These are phyloP conservation scores for Oreotragus oreotragus DNA, from an alignment of 2,113 vertebrate species.

Conservation along the genomic window DNA sequence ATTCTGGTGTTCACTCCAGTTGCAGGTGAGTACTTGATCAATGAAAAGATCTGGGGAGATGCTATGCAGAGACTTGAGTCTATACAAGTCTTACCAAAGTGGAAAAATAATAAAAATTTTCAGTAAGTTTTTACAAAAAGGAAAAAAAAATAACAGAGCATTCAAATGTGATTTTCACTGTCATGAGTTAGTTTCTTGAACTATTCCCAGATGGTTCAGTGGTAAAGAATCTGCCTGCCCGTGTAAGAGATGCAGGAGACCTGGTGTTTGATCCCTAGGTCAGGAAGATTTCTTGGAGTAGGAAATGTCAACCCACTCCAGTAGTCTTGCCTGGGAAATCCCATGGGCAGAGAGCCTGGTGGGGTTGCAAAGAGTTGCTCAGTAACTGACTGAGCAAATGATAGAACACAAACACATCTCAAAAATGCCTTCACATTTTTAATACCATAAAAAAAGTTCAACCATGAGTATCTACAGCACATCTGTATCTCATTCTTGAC, in stretches of 20 bases:
- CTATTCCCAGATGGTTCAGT: not conserved
- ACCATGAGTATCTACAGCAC: too few relatives aligned
- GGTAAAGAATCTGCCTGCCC: not conserved
- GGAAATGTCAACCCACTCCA: not conserved
- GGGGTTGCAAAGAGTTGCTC: not conserved
- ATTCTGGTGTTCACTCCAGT: not conserved
- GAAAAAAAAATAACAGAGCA: not conserved
- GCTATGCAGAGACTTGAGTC: rapidly evolving
- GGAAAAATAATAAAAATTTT: not conserved
- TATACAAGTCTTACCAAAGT: not conserved
- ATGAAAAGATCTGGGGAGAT: not conserved
- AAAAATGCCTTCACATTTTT: too few relatives aligned
- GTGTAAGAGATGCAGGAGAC: not conserved
- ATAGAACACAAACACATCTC: too few relatives aligned
- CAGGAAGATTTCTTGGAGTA: not conserved
- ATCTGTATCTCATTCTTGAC: too few relatives aligned
- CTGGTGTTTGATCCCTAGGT: not conserved
- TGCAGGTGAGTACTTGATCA: not conserved
- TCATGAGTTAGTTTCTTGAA: not conserved
- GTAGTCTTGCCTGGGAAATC: not conserved
- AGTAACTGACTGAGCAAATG: not conserved
- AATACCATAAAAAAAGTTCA: too few relatives aligned
- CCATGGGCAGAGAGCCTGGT: not conserved
- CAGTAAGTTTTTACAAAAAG: not conserved
- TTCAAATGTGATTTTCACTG: not conserved